Percentiles rank a stretch among this genome's conserved stretches.
Evolutionary conservation across 2,888 invertebrate species (phyloP).

Genomic region (Cancer borealis): DNA sequence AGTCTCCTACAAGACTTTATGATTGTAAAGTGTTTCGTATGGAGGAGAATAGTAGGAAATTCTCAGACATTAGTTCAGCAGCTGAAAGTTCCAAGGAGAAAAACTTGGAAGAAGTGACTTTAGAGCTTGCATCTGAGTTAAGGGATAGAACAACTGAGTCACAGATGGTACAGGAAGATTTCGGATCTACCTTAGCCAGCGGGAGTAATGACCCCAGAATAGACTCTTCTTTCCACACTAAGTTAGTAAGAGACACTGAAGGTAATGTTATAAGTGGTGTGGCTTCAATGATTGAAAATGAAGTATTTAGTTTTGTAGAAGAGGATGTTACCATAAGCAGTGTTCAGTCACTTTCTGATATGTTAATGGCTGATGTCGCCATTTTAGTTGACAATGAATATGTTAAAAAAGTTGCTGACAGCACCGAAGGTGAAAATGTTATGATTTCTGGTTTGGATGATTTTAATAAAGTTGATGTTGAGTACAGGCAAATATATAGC

Average conservation of each 20-base stretch:
- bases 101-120: slow-evolving; percentile 52
- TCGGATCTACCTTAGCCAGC: neutral
- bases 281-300: neutral
- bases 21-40: slow-evolving; percentile 60
- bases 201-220: neutral
- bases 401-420: neutral
- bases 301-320: neutral
- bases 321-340: neutral
- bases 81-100: neutral
- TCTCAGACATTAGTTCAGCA: slow-evolving; percentile 14
- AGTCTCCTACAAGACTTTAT: slow-evolving; percentile 59
- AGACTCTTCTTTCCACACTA: neutral
- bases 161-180: neutral
- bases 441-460: neutral
- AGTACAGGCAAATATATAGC: neutral
- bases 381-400: neutral
- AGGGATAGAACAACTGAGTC: neutral
- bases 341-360: neutral
- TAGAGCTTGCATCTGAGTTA: slow-evolving; percentile 30
- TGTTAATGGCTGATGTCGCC: too few species aligned
- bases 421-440: neutral
- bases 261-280: neutral
- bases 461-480: neutral
- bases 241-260: neutral
- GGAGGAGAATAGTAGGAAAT: slow-evolving; percentile 21